Conservation (phyloP, 2,797 vertebrate species). For the Ctenochaetus hawaiiensis region DNA sequence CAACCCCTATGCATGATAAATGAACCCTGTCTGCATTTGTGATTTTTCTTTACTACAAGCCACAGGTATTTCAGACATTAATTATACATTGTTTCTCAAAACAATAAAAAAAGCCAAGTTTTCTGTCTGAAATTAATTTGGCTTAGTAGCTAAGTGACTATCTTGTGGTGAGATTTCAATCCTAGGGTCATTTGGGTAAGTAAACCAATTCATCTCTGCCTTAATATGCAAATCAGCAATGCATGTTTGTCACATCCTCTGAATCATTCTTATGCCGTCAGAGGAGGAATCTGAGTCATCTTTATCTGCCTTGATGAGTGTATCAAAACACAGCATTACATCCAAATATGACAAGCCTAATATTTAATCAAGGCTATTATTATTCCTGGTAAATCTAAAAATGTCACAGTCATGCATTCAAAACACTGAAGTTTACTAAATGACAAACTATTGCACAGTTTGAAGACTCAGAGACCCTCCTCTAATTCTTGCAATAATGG, state of each 20-base stretch:
- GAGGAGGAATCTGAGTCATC: slow-evolving; percentile 62
- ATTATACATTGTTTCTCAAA: too few relatives aligned
- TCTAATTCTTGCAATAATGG: neutral
- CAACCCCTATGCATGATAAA: slow-evolving; percentile 23
- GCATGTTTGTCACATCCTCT: slow-evolving; percentile 47
- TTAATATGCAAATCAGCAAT: slow-evolving; percentile 36
- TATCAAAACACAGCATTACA: neutral
- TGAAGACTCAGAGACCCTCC: slow-evolving; percentile 43
- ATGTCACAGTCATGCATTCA: neutral
- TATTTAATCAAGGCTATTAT: neutral
- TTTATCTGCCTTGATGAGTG: slow-evolving; percentile 6
- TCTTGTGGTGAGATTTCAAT: slow-evolving; percentile 6
- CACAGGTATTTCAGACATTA: slow-evolving; percentile 30
- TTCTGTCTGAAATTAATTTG: slow-evolving; percentile 52
- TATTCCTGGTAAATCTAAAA: neutral
- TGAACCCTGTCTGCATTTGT: neutral
- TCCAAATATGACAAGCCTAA: neutral
- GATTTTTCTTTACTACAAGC: slow-evolving; percentile 8
- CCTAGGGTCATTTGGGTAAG: slow-evolving; percentile 23
- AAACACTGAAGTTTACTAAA: neutral
- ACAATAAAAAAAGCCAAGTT: neutral
- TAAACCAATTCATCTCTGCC: slow-evolving; percentile 21
- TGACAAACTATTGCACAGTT: neutral
- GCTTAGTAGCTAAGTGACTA: slow-evolving; percentile 29
- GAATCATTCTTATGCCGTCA: neutral